A percentile compares a stretch with the other conserved stretches of the same genome.
phyloP scores from a whole-genome alignment of 1,140 invertebrate species.

The Drosophila baimaii region DNA sequence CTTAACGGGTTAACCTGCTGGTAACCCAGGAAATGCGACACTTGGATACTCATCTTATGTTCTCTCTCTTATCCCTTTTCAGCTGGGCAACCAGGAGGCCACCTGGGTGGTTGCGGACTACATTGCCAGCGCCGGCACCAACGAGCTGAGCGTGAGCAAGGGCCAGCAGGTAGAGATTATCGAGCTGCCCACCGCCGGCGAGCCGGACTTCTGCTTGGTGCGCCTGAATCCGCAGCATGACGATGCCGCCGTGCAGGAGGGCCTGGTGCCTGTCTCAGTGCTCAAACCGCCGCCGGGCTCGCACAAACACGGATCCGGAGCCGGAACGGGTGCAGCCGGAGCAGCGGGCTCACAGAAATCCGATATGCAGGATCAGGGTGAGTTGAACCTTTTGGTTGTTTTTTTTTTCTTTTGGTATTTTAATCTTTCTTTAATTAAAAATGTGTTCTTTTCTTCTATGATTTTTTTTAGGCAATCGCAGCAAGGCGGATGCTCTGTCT shows the following conservation, averaged over 20 bases:
- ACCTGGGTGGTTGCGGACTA: constrained; percentile 95
- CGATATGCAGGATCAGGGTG: constrained; percentile 80
- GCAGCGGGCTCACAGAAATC: constrained; percentile 58
- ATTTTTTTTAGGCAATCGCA: constrained; percentile 71
- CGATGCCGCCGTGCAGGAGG: constrained; percentile 88
- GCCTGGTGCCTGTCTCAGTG: constrained; percentile 92
- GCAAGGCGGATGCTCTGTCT: constrained; percentile 85
- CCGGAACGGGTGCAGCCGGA: constrained; percentile 24
- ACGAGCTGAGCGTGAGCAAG: constrained; percentile 91
- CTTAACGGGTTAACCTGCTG: constrained; percentile 19
- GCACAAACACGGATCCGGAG: constrained; percentile 67
- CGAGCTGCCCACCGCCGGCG: constrained; percentile 87
- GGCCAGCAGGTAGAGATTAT: constrained; percentile 97
- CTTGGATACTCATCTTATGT: constrained; percentile 28
- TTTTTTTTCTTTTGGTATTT: not conserved
- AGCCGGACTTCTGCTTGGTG: constrained; percentile 88
- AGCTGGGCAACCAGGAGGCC: constrained; percentile 90
- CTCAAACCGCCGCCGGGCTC: constrained; percentile 91
- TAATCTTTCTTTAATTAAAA: not conserved
- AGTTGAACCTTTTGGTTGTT: constrained; percentile 24
- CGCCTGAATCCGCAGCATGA: constrained; percentile 86
- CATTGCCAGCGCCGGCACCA: constrained; percentile 87
- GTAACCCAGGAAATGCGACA: constrained; percentile 7
- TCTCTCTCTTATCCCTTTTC: constrained; percentile 68
- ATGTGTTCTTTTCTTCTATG: not conserved